A percentile compares a stretch with the other conserved stretches of the same genome.
phyloP scores from a whole-genome alignment of 1,140 invertebrate genomes.

The Teleogryllus occipitalis region DNA sequence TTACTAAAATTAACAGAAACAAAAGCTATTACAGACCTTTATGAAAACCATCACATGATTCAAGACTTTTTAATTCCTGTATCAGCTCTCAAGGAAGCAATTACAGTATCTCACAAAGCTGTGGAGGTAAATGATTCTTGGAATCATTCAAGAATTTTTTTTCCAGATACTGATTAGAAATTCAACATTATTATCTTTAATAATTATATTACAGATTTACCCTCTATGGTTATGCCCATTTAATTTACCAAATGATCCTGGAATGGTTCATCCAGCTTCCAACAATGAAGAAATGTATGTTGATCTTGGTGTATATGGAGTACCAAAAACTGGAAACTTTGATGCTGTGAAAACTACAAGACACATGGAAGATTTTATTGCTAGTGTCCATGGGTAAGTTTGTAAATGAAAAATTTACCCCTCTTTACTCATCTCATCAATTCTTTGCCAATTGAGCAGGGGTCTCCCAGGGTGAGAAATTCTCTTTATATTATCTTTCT shows the following conservation, averaged over 20 bases:
- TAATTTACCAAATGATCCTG: conserved; percentile 56
- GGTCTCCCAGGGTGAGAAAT: background rate
- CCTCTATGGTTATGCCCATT: conserved; percentile 81
- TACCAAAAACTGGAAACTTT: conserved; percentile 53
- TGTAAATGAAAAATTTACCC: too few species aligned
- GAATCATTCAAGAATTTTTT: background rate
- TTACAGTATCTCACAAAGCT: conserved; percentile 58
- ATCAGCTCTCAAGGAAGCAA: conserved; percentile 46
- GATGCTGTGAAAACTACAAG: conserved; percentile 57
- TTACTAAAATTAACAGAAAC: conserved; percentile 75
- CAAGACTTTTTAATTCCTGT: conserved; percentile 79
- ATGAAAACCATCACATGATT: conserved; percentile 71
- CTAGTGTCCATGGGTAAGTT: conserved; percentile 52
- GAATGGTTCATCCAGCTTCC: conserved; percentile 53
- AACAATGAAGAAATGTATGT: conserved; percentile 55
- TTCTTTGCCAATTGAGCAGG: background rate
- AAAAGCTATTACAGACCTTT: conserved; percentile 59
- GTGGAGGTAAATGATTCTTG: conserved; percentile 46
- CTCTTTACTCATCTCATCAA: too few species aligned
- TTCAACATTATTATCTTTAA: background rate
- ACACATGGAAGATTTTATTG: conserved; percentile 61
- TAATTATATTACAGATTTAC: conserved; percentile 51
- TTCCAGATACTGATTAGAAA: background rate
- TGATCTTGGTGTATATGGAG: conserved; percentile 71
- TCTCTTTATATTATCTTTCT: too few species aligned